Conservation (phyloP, 2,797 vertebrate species). For the Stomatorhinus walkeri region DNA sequence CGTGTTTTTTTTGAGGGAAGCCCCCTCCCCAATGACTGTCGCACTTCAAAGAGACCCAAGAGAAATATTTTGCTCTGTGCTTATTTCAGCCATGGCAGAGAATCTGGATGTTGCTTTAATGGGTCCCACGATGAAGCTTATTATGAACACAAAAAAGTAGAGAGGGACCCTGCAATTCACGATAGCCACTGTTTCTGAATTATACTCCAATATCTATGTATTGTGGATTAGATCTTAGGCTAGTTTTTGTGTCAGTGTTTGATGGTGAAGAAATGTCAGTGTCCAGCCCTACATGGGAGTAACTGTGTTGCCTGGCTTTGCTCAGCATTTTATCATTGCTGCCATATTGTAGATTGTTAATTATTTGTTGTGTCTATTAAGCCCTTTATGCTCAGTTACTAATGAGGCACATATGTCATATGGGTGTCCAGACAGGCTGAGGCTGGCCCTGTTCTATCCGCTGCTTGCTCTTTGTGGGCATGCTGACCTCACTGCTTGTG, state of each 20-base stretch:
- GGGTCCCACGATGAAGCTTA: neutral
- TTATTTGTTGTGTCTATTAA: neutral
- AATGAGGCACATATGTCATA: neutral
- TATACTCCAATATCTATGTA: neutral
- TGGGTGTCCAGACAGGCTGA: neutral
- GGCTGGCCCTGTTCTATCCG: neutral
- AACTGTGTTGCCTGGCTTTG: neutral
- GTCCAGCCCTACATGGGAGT: neutral
- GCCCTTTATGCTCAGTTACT: neutral
- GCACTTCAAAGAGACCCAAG: neutral
- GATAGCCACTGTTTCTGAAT: neutral
- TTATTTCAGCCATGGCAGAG: neutral
- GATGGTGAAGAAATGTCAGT: neutral
- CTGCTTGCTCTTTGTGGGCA: neutral
- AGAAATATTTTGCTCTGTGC: neutral
- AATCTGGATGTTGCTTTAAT: neutral
- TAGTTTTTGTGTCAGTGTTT: neutral
- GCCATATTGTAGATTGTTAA: neutral
- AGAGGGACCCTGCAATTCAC: neutral
- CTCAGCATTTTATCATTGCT: neutral
- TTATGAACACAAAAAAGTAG: neutral
- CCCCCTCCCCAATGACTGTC: neutral
- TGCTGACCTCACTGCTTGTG: neutral
- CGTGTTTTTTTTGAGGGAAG: neutral
- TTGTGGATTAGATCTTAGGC: neutral